Evolutionary conservation across 2,797 vertebrate genomes (phyloP).

Genomic region (Danionella dracula): DNA sequence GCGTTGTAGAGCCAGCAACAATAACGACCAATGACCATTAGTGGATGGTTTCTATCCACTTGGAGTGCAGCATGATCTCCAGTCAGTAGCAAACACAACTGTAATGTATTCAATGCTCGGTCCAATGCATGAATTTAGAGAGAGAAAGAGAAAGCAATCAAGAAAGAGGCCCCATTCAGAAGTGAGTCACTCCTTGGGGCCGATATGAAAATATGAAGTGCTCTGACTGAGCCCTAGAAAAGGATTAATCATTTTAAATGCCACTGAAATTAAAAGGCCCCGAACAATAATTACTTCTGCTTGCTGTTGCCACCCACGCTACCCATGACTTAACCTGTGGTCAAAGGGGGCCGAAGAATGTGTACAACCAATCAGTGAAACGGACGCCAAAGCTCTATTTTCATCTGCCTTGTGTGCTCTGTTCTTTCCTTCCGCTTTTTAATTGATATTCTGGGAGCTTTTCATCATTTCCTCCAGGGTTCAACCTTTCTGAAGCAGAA

Average conservation of each 20-base stretch:
- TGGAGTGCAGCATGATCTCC: slow-evolving; percentile 35
- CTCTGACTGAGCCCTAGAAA: slow-evolving; percentile 47
- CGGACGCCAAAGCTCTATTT: slow-evolving; percentile 4
- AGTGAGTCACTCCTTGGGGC: slow-evolving; percentile 43
- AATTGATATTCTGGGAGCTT: slow-evolving; percentile 41
- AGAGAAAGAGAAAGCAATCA: slow-evolving; percentile 61
- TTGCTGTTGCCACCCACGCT: slow-evolving; percentile 21
- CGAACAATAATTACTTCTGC: slow-evolving; percentile 44
- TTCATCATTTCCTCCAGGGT: slow-evolving; percentile 29
- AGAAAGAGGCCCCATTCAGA: slow-evolving; percentile 53
- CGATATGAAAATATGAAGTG: slow-evolving; percentile 51
- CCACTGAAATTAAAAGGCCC: slow-evolving; percentile 60
- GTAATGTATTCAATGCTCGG: slow-evolving; percentile 50
- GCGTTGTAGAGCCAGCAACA: slow-evolving; percentile 47
- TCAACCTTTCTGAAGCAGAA: slow-evolving; percentile 40
- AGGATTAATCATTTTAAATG: slow-evolving; percentile 59
- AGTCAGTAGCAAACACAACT: slow-evolving; percentile 50
- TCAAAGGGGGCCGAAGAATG: slow-evolving; percentile 31
- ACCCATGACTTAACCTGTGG: slow-evolving; percentile 34
- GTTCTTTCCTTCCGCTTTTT: slow-evolving; percentile 18
- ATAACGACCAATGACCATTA: slow-evolving; percentile 42
- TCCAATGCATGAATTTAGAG: slow-evolving; percentile 51
- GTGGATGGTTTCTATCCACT: slow-evolving; percentile 51
- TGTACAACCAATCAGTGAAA: slow-evolving; percentile 35
- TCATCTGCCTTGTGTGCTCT: neutral